Conservation (phyloP, 2,888 invertebrate species). For the Dicyrtomina minuta region DNA sequence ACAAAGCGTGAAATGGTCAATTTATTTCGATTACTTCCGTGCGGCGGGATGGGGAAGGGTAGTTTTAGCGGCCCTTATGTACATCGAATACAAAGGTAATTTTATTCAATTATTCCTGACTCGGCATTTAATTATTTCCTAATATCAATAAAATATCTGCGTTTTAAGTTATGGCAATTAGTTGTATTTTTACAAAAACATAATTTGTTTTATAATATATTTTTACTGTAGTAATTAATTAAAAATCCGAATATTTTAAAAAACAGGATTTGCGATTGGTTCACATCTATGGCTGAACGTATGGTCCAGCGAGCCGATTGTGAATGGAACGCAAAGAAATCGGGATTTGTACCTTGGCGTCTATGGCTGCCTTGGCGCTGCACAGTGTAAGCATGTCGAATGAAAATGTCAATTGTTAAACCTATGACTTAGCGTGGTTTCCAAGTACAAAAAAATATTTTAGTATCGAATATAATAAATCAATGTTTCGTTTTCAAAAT, state of each 20-base stretch:
- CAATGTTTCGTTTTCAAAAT: no score
- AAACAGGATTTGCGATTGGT: conserved; percentile 51
- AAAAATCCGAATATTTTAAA: no score
- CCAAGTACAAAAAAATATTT: background rate
- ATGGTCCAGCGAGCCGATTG: conserved; percentile 49
- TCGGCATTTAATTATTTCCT: no score
- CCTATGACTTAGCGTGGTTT: no score
- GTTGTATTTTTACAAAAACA: no score
- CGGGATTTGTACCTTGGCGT: conserved; percentile 55
- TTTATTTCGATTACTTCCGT: conserved; percentile 59
- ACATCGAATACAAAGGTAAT: conserved; percentile 53
- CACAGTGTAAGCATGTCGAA: conserved; percentile 56
- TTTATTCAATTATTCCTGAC: no score
- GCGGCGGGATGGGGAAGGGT: conserved; percentile 57
- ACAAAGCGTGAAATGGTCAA: conserved; percentile 59
- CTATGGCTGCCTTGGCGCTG: conserved; percentile 56
- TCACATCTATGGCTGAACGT: conserved; percentile 55
- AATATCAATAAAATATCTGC: no score
- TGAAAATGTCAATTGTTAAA: no score
- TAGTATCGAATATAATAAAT: background rate
- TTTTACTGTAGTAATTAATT: no score
- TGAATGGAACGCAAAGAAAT: conserved; percentile 49
- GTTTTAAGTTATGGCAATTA: no score
- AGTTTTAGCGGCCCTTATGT: conserved; percentile 55
- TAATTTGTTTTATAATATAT: no score